Evolutionary conservation across 2,888 invertebrate species (phyloP).

Genomic region (Drymonia ruficornis): DNA sequence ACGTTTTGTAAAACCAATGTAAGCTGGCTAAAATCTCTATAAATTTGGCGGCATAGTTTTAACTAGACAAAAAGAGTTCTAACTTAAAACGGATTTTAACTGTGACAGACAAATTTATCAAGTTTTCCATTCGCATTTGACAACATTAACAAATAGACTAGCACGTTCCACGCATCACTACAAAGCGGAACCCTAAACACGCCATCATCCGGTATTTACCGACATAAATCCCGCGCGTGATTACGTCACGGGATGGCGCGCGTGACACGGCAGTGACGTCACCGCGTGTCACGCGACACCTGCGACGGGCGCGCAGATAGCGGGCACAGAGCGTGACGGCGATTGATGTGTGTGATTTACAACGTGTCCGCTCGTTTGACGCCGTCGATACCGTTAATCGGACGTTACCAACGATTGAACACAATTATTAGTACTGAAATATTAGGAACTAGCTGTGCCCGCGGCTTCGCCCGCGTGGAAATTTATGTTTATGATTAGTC

Average conservation of each 20-base stretch:
- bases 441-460: not conserved
- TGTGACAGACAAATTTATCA: too few relatives aligned
- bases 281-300: constrained; percentile 19
- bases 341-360: constrained; percentile 26
- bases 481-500: too few relatives aligned
- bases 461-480: too few relatives aligned
- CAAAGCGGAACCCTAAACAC: not conserved
- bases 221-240: not conserved
- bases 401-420: constrained; percentile 19
- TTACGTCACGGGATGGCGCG: constrained; percentile 3
- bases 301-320: constrained; percentile 18
- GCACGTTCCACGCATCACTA: not conserved
- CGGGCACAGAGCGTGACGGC: constrained; percentile 18
- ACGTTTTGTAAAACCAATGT: too few relatives aligned
- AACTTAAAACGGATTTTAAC: too few relatives aligned
- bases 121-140: not conserved
- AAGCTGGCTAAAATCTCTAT: too few relatives aligned
- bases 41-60: too few relatives aligned
- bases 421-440: constrained; percentile 5
- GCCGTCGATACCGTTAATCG: constrained; percentile 23
- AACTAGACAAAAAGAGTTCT: too few relatives aligned
- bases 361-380: constrained; percentile 25
- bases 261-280: constrained; percentile 12
- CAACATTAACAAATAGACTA: too few relatives aligned
- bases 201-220: not conserved